These are phyloP conservation scores for Ommatoiulus sabulosus DNA, from an alignment of 2,888 invertebrate species.

Conservation along the genomic window DNA sequence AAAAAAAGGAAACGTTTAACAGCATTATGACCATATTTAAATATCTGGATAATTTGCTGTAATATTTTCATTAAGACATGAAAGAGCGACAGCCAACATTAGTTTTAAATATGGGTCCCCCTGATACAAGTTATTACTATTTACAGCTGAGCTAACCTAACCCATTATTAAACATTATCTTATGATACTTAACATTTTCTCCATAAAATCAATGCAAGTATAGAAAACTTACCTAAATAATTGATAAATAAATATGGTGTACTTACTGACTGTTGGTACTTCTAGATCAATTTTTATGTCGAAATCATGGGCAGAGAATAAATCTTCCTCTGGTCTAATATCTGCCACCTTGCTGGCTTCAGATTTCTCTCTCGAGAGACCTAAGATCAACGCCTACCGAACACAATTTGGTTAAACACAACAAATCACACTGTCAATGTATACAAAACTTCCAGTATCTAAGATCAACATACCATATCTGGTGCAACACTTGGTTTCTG, in stretches of 20 bases:
- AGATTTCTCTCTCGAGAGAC: slow-evolving; percentile 16
- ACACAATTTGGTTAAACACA: neutral
- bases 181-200: no score
- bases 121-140: no score
- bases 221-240: neutral
- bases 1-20: neutral
- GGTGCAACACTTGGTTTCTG: neutral
- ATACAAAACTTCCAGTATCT: neutral
- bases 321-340: slow-evolving; percentile 67
- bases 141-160: no score
- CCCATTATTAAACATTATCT: no score
- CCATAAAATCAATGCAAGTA: slow-evolving; percentile 3
- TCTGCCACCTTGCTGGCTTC: slow-evolving; percentile 42
- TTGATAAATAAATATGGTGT: neutral
- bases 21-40: neutral
- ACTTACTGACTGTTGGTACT: slow-evolving; percentile 72
- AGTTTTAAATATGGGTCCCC: no score
- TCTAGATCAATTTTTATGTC: slow-evolving; percentile 95
- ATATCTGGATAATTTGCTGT: no score
- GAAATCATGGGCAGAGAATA: slow-evolving; percentile 86
- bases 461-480: neutral
- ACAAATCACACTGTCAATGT: neutral
- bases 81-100: no score
- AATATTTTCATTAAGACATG: no score
- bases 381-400: neutral